phyloP scores from a whole-genome alignment of 2,113 vertebrate species.

The Scophthalmus maximus region DNA sequence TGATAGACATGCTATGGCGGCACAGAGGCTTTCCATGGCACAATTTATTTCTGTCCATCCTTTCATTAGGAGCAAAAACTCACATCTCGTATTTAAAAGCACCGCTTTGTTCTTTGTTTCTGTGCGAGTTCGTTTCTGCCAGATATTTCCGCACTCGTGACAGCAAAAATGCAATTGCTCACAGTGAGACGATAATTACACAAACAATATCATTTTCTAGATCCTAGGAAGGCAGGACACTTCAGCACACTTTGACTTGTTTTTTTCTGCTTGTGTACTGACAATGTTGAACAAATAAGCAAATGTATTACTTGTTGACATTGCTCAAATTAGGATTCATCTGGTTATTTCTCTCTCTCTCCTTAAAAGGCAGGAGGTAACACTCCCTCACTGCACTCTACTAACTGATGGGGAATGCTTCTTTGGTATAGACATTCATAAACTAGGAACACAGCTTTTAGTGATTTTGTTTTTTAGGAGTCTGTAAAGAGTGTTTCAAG shows the following conservation, averaged over 20 bases:
- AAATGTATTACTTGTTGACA: slow-evolving; percentile 8
- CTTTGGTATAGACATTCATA: slow-evolving; percentile 1
- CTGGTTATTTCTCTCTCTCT: slow-evolving; percentile 2
- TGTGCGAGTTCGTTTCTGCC: not conserved
- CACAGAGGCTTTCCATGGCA: slow-evolving; percentile 31
- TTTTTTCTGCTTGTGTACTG: not conserved
- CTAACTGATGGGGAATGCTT: slow-evolving; percentile 24
- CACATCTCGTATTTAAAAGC: not conserved
- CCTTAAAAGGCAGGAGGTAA: slow-evolving; percentile 17
- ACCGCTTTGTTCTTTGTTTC: slow-evolving; percentile 4
- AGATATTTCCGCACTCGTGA: not conserved
- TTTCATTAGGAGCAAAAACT: not conserved
- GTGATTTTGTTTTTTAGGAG: not conserved
- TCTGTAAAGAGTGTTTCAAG: slow-evolving; percentile 1
- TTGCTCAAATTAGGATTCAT: slow-evolving; percentile 7
- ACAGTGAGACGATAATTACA: not conserved
- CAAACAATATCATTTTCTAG: not conserved
- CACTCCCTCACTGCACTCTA: no score
- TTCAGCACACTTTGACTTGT: not conserved
- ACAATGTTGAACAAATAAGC: not conserved
- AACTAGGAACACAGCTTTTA: slow-evolving; percentile 9
- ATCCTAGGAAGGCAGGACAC: not conserved
- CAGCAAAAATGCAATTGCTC: slow-evolving; percentile 9
- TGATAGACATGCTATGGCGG: slow-evolving; percentile 16
- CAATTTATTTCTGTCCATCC: not conserved